phyloP scores from a whole-genome alignment of 2,113 vertebrate genomes.

The Pedetes capensis region DNA sequence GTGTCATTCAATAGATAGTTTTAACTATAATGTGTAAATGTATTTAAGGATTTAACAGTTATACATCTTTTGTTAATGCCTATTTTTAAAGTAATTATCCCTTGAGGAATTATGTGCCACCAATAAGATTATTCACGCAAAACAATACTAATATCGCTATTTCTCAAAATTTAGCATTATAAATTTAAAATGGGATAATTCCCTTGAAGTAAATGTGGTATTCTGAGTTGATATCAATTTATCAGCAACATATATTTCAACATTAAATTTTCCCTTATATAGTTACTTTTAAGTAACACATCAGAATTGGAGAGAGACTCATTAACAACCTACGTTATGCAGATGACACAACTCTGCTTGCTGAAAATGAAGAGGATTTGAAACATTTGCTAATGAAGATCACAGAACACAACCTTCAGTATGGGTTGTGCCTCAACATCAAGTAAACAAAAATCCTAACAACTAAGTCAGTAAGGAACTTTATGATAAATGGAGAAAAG shows the following conservation, averaged over 20 bases:
- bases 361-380: too few species aligned
- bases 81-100: background rate
- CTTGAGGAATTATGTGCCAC: background rate
- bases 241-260: background rate
- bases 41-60: background rate
- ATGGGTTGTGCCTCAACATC: too few species aligned
- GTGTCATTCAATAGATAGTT: background rate
- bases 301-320: too few species aligned
- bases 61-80: background rate
- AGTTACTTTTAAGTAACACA: background rate
- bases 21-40: background rate
- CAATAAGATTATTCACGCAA: background rate
- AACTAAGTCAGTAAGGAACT: too few species aligned
- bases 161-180: background rate
- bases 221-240: background rate
- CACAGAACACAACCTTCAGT: too few species aligned
- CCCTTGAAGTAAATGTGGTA: background rate
- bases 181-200: background rate
- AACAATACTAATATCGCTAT: background rate
- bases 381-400: too few species aligned
- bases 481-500: too few species aligned
- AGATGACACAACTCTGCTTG: too few species aligned
- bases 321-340: too few species aligned
- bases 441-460: too few species aligned
- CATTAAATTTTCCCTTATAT: background rate